Evolutionary conservation across 2,797 vertebrate genomes (phyloP), one percentile per base, ranked within the genome.

Genomic region (Microctenopoma lineatum): DNA sequence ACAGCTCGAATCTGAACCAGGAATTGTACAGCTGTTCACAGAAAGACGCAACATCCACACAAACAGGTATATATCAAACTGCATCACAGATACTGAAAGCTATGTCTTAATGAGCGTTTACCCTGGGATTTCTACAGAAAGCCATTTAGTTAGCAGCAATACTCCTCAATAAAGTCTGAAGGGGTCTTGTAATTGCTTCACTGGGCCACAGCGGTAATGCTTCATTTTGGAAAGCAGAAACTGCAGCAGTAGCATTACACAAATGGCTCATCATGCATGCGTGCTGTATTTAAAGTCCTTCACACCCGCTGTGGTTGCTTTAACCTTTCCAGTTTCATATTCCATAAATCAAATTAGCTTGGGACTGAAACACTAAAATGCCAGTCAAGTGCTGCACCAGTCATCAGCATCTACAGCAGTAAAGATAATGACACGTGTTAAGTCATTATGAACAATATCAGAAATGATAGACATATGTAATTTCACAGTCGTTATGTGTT

Each of bases 121-220:
- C 75, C 56, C 46, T n/a, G 75, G 75, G 80, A 84, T 84, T 88
- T 63, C 79, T 73, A 80, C 73, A 77, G 75, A 87, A 87, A 88
- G 78, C 62, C 84, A 85, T 90, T 91, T 87, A 85, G 80, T 85
- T 89, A 83, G 72, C 81, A 79, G 80, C 60, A 34, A 39, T 0
- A 11, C 68, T 81, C 74, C 68, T 75, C 67, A 75, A 77, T 87
- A 85, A 88, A 80, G 77, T 70, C 80, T 63, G 79, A 76, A 80
- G 75, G 82, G 77, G 66, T 79, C 81, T 69, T 76, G 72, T 87
- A 88, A 90, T 88, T 88, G 84, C 79, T 84, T 79, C 79, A 48
- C 54, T 55, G 27, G 62, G 70, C 76, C 74, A 42, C 47, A 71
- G 72, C 18, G n/a, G 77, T 44, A 77, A 83, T 39, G 34, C 69